Conservation (phyloP, 37 sponge, comb jelly and placozoan species). For the Bolinopsis microptera region DNA sequence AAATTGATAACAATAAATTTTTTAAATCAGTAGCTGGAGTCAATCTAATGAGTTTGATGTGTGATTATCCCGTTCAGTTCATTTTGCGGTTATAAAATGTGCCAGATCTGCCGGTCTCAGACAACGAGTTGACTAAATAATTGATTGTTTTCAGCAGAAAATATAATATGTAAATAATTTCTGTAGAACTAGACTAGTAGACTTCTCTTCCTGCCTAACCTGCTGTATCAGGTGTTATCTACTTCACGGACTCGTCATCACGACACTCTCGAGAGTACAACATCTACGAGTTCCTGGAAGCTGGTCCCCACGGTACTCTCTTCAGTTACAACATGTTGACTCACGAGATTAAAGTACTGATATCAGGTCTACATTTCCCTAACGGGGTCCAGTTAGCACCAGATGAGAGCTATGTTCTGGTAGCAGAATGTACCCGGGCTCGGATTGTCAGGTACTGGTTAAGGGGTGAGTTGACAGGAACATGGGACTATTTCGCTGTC, state of each 20-base stretch:
- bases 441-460: slow-evolving; percentile 76
- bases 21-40: no score
- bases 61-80: no score
- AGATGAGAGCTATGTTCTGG: slow-evolving; percentile 69
- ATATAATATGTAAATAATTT: no score
- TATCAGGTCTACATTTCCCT: slow-evolving; percentile 72
- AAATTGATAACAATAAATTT: no score
- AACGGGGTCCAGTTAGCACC: slow-evolving; percentile 75
- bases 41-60: no score
- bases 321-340: slow-evolving; percentile 70
- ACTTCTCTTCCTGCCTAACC: no score
- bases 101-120: no score
- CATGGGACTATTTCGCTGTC: slow-evolving; percentile 71
- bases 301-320: slow-evolving; percentile 72
- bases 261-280: slow-evolving; percentile 68
- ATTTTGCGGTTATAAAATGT: no score
- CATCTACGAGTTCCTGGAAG: slow-evolving; percentile 69
- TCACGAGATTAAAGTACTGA: slow-evolving; percentile 30
- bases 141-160: no score
- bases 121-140: no score
- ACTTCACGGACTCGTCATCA: slow-evolving; percentile 75
- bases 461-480: slow-evolving; percentile 71
- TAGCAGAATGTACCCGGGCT: slow-evolving; percentile 76
- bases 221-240: slow-evolving; percentile 65
- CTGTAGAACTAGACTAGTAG: no score